Percentiles rank a stretch among this genome's conserved stretches.
Conservation (phyloP, 2,888 invertebrate genomes). For the Scaptomyza cyrtandrae region DNA sequence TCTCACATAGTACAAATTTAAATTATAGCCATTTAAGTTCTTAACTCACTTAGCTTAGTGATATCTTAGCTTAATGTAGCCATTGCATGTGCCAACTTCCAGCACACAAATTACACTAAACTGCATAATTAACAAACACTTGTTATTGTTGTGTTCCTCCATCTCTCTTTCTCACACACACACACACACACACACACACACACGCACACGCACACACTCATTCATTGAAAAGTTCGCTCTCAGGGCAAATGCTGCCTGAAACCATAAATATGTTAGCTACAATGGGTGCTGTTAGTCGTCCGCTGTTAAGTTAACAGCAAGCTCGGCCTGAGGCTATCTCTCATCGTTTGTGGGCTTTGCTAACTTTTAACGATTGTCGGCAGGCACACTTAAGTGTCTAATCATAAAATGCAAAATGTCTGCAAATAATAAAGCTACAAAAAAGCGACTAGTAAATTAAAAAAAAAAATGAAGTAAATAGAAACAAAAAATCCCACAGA, state of each 20-base stretch:
- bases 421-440: conserved; percentile 71
- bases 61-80: conserved; percentile 8
- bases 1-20: not conserved
- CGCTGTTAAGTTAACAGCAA: conserved; percentile 39
- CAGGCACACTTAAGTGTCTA: conserved; percentile 67
- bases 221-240: conserved; percentile 9
- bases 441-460: conserved; percentile 25
- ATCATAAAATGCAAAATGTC: conserved; percentile 71
- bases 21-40: not conserved
- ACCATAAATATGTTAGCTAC: conserved; percentile 38
- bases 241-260: conserved; percentile 3
- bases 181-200: conserved; percentile 9
- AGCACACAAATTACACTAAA: conserved; percentile 48
- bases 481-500: conserved; percentile 7
- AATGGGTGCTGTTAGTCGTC: conserved; percentile 8
- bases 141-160: not conserved
- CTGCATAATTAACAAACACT: conserved; percentile 56
- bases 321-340: conserved; percentile 23
- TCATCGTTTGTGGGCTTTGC: conserved; percentile 40
- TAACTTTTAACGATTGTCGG: conserved; percentile 65
- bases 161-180: not conserved
- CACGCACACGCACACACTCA: conserved; percentile 1
- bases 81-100: conserved; percentile 12
- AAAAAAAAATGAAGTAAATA: conserved; percentile 21
- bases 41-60: not conserved